Base-by-base conservation (phyloP, 2,113 vertebrate species). In the Tenebrosternarchus preto region DNA sequence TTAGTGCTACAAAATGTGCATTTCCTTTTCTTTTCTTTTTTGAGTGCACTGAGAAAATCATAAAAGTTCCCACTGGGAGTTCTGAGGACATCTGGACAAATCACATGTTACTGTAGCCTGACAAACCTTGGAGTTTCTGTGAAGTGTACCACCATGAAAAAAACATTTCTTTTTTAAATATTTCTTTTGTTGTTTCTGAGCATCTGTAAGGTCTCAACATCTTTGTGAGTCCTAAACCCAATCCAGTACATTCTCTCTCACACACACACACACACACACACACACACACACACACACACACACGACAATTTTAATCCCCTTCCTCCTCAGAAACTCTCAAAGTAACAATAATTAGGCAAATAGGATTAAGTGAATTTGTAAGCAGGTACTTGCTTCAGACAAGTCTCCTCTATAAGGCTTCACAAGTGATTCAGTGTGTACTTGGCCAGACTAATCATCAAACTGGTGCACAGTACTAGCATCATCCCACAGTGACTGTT, bases 401-500 rank as follows among this genome's bases (percentile, higher is more conserved):
- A 87, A 87, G 89, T 88, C 89, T 81, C 2, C 66, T 88, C 85
- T 88, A 81, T 91, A 91, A 93, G 91, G 92, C 92, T 89, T 90
- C 86, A 89, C 86, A 87, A 81, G 82, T 88, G 83, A 86, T 55
- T 20, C 12, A 46, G 66, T 71, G 27, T 72, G 80, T 77, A 80
- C 83, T 75, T 70, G 74, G 84, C 77, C 7, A 83, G 81, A 56
- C 74, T 73, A 80, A 55, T 74, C 72, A 73, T 84, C 80, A n/a
- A 3, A n/a, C 46, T 33, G 15, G 73, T 71, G 56, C 64, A 74
- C 77, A 69, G n/a, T 46, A 60, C 53, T 66, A 80, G 64, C 73
- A 75, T n/a, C 75, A 25, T 76, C 33, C 67, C 59, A 68, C 67
- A 68, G 61, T 55, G 59, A 77, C 53, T 69, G 55, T 63, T 39